Evolutionary conservation across 2,113 vertebrate genomes (phyloP).

Genomic region (Acrocephalus arundinaceus): DNA sequence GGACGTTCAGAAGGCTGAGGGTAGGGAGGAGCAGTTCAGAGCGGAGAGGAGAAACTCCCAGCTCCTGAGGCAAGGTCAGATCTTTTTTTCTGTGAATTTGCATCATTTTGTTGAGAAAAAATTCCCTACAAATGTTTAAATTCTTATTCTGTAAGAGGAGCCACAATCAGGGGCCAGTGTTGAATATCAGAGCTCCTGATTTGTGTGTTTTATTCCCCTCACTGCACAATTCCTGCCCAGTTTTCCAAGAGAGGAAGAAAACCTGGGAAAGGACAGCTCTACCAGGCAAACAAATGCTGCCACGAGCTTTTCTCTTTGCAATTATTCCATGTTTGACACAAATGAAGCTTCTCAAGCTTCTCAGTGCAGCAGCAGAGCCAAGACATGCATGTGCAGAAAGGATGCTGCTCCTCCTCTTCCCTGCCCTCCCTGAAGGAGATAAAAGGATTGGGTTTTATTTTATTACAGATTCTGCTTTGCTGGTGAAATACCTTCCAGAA

Average conservation of each 20-base stretch:
- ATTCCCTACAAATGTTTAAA: not conserved
- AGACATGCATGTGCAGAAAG: accelerated
- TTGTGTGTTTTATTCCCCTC: not conserved
- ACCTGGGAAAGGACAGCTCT: not conserved
- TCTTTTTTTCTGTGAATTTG: not conserved
- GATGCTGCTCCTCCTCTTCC: not conserved
- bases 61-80: not conserved
- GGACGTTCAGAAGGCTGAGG: not conserved
- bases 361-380: not conserved
- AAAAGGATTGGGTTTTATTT: not conserved
- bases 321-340: not conserved
- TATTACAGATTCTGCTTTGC: not conserved
- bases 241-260: not conserved
- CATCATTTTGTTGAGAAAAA: accelerated
- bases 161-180: not conserved
- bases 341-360: not conserved
- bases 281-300: not conserved
- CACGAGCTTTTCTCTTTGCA: not conserved
- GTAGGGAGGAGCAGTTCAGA: not conserved
- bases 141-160: not conserved
- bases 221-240: not conserved
- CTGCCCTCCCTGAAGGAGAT: not conserved
- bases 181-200: not conserved
- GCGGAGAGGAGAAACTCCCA: not conserved
- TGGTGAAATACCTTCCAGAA: not conserved